Conservation (phyloP, 2,797 vertebrate species). For the Thripadectes ignobilis region DNA sequence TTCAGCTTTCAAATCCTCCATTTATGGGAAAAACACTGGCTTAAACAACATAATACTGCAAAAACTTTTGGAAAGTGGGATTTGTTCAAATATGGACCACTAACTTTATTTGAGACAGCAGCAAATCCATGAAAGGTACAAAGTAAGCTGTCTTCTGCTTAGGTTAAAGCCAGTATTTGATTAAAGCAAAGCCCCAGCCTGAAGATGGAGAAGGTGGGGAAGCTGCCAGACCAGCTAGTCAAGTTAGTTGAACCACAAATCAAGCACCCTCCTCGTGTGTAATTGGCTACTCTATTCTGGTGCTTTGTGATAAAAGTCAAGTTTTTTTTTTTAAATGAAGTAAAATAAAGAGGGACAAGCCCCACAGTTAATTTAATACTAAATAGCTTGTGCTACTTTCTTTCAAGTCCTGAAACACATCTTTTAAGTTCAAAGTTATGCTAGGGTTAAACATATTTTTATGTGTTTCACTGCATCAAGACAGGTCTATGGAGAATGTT, state of each 20-base stretch:
- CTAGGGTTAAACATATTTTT: not conserved
- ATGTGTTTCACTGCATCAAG: not conserved
- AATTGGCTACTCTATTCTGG: not conserved
- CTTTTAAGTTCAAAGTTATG: not conserved
- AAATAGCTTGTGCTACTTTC: not conserved
- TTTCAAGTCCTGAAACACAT: not conserved
- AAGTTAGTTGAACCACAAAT: not conserved
- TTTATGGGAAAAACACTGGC: not conserved
- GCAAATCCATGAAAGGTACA: not conserved
- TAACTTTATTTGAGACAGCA: not conserved
- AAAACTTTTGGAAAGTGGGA: not conserved
- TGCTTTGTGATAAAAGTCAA: not conserved
- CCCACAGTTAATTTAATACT: not conserved
- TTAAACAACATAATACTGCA: not conserved
- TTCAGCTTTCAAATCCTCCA: not conserved
- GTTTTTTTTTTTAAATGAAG: not conserved
- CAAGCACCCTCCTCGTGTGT: not conserved
- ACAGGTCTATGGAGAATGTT: constrained; percentile 14
- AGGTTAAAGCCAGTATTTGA: too few relatives aligned
- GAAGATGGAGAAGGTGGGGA: not conserved
- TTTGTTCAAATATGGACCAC: not conserved
- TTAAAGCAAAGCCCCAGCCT: not conserved
- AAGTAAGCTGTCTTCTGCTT: not conserved
- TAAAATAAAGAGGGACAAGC: not conserved
- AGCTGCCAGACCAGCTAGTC: not conserved